Percentiles rank a stretch among this genome's conserved stretches.
Conservation (phyloP, 2,888 invertebrate genomes). For the Drosophila pseudotakahashii region DNA sequence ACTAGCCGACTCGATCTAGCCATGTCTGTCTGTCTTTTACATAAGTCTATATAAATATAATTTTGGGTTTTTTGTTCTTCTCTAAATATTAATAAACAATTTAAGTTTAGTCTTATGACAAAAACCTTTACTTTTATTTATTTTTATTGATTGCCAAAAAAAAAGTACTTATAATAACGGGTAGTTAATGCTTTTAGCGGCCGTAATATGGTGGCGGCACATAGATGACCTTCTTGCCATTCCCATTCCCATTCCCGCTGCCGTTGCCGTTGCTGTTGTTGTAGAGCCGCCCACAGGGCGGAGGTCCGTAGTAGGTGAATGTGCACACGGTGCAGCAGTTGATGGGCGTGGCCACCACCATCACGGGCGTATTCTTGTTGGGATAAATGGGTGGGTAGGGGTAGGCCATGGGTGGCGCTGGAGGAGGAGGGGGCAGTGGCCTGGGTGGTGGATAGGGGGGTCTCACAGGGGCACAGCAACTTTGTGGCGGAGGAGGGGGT, state of each 20-base stretch:
- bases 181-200: not conserved
- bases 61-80: too few relatives aligned
- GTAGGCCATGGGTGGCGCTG: conserved; percentile 19
- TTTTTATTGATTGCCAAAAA: not conserved
- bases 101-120: too few relatives aligned
- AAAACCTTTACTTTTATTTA: not conserved
- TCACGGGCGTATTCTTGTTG: conserved; percentile 49
- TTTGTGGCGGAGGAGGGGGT: conserved; percentile 3
- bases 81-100: too few relatives aligned
- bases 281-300: conserved; percentile 69
- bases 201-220: conserved; percentile 70
- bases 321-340: conserved; percentile 76
- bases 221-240: conserved; percentile 55
- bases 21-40: too few relatives aligned
- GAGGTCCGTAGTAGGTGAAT: conserved; percentile 73
- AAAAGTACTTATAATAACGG: not conserved
- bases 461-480: conserved; percentile 39
- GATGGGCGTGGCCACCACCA: conserved; percentile 63
- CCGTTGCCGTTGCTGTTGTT: conserved; percentile 16
- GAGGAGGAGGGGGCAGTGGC: conserved; percentile 26
- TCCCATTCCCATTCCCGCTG: too few relatives aligned
- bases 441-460: conserved; percentile 11
- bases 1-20: too few relatives aligned
- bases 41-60: too few relatives aligned
- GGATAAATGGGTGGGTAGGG: conserved; percentile 35